Percentiles rank a stretch among this genome's conserved stretches.
Conservation (phyloP, 2,888 invertebrate genomes). For the Dryobota labecula region DNA sequence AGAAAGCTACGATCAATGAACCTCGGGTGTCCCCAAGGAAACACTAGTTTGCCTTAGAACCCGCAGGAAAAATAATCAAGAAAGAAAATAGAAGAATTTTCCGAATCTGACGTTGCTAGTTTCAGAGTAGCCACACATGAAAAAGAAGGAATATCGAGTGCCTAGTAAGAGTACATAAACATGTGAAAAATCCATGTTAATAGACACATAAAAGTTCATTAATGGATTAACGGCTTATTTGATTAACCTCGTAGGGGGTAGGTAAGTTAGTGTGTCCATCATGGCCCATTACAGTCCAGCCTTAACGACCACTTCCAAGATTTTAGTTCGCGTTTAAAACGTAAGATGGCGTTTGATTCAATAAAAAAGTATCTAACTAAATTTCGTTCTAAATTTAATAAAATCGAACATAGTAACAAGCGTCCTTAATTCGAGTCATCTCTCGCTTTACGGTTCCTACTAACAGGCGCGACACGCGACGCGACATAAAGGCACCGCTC, state of each 20-base stretch:
- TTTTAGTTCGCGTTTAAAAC: constrained; percentile 1
- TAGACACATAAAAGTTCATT: constrained; percentile 15
- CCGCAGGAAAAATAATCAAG: constrained; percentile 1
- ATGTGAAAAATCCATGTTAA: constrained; percentile 2
- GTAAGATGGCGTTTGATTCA: constrained; percentile 33
- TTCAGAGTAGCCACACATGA: not conserved
- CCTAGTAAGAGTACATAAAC: not conserved
- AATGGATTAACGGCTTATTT: constrained; percentile 21
- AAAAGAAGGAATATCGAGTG: not conserved
- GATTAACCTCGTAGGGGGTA: constrained; percentile 4
- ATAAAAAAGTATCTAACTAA: not conserved
- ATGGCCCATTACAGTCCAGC: constrained; percentile 5
- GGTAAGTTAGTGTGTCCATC: not conserved
- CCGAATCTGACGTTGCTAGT: not conserved
- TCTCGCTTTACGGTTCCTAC: too few relatives aligned
- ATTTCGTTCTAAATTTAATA: not conserved
- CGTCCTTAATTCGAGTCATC: not conserved
- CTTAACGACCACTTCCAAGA: constrained; percentile 6
- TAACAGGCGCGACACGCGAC: too few relatives aligned
- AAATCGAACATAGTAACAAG: not conserved
- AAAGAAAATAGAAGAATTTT: constrained; percentile 9
- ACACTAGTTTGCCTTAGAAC: not conserved
- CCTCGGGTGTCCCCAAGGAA: not conserved
- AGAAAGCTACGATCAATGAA: not conserved
- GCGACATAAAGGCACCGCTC: too few relatives aligned